Conservation (phyloP, 2,888 invertebrate genomes). For the Apocheima hispidaria region DNA sequence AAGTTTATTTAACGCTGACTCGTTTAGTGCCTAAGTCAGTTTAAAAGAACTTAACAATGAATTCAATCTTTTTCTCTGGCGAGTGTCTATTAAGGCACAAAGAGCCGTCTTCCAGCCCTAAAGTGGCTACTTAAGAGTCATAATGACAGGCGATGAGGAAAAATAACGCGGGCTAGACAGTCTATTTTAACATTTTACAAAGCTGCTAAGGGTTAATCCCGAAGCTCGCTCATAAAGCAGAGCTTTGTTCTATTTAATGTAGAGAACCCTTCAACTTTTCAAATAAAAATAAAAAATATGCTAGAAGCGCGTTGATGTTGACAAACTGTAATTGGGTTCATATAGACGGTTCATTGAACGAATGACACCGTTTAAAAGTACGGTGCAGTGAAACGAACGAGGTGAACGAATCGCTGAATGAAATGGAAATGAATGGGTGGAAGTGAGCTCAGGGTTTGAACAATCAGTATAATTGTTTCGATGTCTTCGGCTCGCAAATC, state of each 20-base stretch:
- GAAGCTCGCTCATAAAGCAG: slow-evolving; percentile 31
- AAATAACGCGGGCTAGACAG: slow-evolving; percentile 46
- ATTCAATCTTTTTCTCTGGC: slow-evolving; percentile 59
- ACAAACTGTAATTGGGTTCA: slow-evolving; percentile 20
- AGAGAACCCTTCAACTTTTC: slow-evolving; percentile 16
- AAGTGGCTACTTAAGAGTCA: slow-evolving; percentile 51
- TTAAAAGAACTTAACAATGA: slow-evolving; percentile 59
- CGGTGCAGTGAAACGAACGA: slow-evolving; percentile 43
- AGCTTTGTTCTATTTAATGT: slow-evolving; percentile 32
- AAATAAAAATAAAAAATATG: slow-evolving; percentile 3
- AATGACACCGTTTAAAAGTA: slow-evolving; percentile 34
- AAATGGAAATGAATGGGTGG: slow-evolving; percentile 60
- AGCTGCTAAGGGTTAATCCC: slow-evolving; percentile 42
- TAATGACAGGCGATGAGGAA: slow-evolving; percentile 49
- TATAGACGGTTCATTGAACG: slow-evolving; percentile 30
- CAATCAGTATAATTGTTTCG: slow-evolving; percentile 61
- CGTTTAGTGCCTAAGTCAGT: slow-evolving; percentile 58
- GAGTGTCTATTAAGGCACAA: slow-evolving; percentile 58
- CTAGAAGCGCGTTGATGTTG: slow-evolving; percentile 16
- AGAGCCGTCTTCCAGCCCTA: slow-evolving; percentile 50
- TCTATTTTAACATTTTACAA: slow-evolving; percentile 43
- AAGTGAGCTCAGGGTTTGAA: slow-evolving; percentile 53
- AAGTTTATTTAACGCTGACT: slow-evolving; percentile 62
- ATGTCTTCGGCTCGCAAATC: slow-evolving; percentile 55
- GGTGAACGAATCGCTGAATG: slow-evolving; percentile 46